Percentiles rank a stretch among this genome's conserved stretches.
Conservation (phyloP, 1,140 invertebrate species). For the Oscheius sp. region DNA sequence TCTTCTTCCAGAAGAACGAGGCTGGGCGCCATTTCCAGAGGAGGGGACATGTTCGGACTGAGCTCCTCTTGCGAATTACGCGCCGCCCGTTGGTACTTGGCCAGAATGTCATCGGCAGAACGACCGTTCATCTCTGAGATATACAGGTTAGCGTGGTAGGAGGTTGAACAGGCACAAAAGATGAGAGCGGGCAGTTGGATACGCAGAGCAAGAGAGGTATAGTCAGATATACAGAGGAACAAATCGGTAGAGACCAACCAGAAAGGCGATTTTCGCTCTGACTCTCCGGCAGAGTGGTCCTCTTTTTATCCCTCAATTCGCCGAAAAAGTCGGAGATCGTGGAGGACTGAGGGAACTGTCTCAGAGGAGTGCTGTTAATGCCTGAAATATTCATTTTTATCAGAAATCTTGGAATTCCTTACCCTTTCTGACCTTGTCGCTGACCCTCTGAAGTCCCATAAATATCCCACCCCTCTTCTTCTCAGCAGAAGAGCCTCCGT, state of each 20-base stretch:
- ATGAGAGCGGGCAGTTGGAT: too few species aligned
- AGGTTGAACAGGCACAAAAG: too few species aligned
- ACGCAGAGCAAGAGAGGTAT: too few species aligned
- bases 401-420: not conserved
- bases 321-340: conserved; percentile 15
- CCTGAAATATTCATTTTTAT: not conserved
- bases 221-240: too few species aligned
- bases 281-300: not conserved
- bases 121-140: not conserved
- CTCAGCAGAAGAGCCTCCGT: not conserved
- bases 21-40: not conserved
- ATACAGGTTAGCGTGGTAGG: not conserved
- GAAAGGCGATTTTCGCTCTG: not conserved
- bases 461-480: conserved; percentile 1
- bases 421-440: conserved; percentile 31
- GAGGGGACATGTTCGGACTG: conserved; percentile 6
- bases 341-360: not conserved
- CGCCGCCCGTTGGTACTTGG: conserved; percentile 75
- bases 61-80: not conserved
- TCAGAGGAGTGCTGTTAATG: conserved; percentile 1
- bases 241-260: not conserved
- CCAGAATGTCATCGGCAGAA: conserved; percentile 85
- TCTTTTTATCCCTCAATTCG: conserved; percentile 43
- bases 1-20: not conserved
- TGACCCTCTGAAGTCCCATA: conserved; percentile 36